Evolutionary conservation across 1,140 invertebrate genomes (phyloP).

Genomic region (Nymphalis io): DNA sequence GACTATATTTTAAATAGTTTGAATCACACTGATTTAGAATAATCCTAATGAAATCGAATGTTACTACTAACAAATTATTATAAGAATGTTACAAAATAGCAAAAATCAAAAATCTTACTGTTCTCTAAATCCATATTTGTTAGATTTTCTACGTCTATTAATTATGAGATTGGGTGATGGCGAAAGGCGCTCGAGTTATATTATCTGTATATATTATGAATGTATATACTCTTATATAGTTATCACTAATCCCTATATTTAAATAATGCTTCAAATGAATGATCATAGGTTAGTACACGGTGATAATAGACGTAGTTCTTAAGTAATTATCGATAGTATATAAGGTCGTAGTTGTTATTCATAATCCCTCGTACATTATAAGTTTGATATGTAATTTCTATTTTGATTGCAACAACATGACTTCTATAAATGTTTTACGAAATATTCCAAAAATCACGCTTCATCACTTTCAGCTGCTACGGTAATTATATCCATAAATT

Average conservation of each 20-base stretch:
- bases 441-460: too few relatives aligned
- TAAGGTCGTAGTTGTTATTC: constrained; percentile 22
- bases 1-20: neutral
- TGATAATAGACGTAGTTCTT: constrained; percentile 72
- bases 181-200: constrained; percentile 55
- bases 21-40: neutral
- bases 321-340: constrained; percentile 40
- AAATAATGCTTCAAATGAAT: constrained; percentile 61
- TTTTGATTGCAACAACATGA: too few relatives aligned
- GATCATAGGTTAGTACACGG: constrained; percentile 74
- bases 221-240: constrained; percentile 65
- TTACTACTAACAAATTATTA: constrained; percentile 1
- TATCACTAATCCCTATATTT: constrained; percentile 56
- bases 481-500: too few relatives aligned
- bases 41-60: constrained; percentile 18
- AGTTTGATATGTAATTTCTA: too few relatives aligned
- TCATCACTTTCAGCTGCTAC: too few relatives aligned
- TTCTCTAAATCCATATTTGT: neutral
- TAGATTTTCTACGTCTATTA: constrained; percentile 13
- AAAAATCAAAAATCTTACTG: constrained; percentile 12
- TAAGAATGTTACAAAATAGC: constrained; percentile 25
- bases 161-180: constrained; percentile 33
- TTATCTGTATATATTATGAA: constrained; percentile 57
- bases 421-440: too few relatives aligned
- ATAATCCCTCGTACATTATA: constrained; percentile 4